Evolutionary conservation across 2,113 vertebrate species (phyloP).

Genomic region (Calidris pugnax): DNA sequence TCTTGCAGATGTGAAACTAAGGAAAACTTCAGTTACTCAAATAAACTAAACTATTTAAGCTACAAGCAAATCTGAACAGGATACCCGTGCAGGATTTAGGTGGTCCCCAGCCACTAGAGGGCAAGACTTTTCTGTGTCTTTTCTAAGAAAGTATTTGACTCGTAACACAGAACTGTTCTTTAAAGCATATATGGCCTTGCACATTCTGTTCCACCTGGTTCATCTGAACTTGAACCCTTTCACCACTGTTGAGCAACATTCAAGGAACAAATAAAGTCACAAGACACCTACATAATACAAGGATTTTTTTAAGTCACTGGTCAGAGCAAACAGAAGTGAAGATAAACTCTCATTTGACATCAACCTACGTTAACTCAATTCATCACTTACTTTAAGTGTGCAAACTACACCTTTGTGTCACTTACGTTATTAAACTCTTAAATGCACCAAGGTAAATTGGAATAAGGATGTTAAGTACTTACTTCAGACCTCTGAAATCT

Average conservation of each 20-base stretch:
- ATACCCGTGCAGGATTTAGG: neutral
- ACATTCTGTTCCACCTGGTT: fast-evolving
- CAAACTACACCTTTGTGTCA: neutral
- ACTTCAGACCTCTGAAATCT: neutral
- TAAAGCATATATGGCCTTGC: neutral
- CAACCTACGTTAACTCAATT: neutral
- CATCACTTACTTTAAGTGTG: neutral
- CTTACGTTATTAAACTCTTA: neutral
- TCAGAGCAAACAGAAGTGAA: neutral
- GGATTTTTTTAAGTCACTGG: neutral
- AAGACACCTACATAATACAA: neutral
- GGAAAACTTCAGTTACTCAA: neutral
- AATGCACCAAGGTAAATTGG: neutral
- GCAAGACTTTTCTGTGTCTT: conserved; percentile 22
- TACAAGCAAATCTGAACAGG: neutral
- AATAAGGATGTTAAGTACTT: neutral
- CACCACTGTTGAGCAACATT: neutral
- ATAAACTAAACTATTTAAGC: neutral
- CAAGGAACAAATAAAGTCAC: neutral
- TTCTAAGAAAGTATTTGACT: neutral
- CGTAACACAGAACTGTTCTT: neutral
- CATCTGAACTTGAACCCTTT: neutral
- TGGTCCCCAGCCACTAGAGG: neutral
- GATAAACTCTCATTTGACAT: neutral
- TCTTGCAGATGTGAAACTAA: neutral